A percentile compares a stretch with the other conserved stretches of the same genome.
These are phyloP conservation scores for Phyllotreta striolata DNA, from an alignment of 2,888 invertebrate species.

Conservation along the genomic window DNA sequence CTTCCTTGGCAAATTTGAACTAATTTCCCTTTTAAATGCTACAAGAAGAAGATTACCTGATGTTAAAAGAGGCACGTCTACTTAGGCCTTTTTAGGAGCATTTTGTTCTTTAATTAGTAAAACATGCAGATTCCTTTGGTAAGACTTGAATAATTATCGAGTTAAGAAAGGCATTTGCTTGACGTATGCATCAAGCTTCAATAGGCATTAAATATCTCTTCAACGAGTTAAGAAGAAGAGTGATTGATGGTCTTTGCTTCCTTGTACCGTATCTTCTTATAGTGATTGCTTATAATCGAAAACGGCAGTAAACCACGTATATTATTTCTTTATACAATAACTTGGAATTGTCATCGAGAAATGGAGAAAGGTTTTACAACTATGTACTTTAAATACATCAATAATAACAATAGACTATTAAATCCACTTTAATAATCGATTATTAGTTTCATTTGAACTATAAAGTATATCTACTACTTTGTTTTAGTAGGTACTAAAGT, in stretches of 20 bases:
- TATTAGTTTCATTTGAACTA: too few species aligned
- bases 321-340: too few species aligned
- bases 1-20: too few species aligned
- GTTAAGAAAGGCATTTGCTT: conserved; percentile 22
- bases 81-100: conserved; percentile 18
- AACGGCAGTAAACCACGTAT: conserved; percentile 6
- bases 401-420: too few species aligned
- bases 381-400: too few species aligned
- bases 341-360: too few species aligned
- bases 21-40: too few species aligned
- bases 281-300: conserved; percentile 4
- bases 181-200: conserved; percentile 25
- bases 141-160: conserved; percentile 26
- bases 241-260: conserved; percentile 18
- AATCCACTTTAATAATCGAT: too few species aligned
- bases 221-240: conserved; percentile 8
- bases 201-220: conserved; percentile 26
- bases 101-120: conserved; percentile 30
- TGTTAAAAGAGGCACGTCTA: conserved; percentile 7
- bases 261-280: conserved; percentile 9
- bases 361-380: too few species aligned
- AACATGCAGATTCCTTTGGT: conserved; percentile 23
- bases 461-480: too few species aligned
- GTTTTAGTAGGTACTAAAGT: too few species aligned
- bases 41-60: conserved; percentile 1